Conservation (phyloP, 2,888 invertebrate genomes). For the Drosophila sordidula region DNA sequence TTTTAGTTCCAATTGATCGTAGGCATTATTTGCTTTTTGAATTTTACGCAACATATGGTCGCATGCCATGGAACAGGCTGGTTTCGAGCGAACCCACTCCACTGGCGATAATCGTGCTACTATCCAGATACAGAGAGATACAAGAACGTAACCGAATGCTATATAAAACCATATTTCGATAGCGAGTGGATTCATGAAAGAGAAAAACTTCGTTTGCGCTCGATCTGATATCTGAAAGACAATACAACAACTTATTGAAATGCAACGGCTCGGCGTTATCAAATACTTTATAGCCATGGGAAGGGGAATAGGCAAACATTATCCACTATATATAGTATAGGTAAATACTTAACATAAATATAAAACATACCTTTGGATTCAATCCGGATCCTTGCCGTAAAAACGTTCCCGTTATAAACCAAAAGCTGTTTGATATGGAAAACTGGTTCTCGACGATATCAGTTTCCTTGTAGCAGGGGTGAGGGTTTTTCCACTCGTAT, state of each 20-base stretch:
- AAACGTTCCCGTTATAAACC: slow-evolving; percentile 96
- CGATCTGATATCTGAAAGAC: slow-evolving; percentile 86
- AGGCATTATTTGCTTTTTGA: slow-evolving; percentile 39
- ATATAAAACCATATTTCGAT: slow-evolving; percentile 94
- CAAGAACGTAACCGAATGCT: slow-evolving; percentile 91
- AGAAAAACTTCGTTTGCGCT: slow-evolving; percentile 90
- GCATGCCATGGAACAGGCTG: slow-evolving; percentile 87
- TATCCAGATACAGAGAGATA: slow-evolving; percentile 92
- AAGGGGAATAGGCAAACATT: background rate
- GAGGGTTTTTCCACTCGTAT: slow-evolving; percentile 96
- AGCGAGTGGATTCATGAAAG: slow-evolving; percentile 93
- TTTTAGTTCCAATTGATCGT: slow-evolving; percentile 48
- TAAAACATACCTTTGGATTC: slow-evolving; percentile 90
- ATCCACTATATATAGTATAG: background rate
- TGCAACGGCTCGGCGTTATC: background rate
- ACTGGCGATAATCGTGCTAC: slow-evolving; percentile 93
- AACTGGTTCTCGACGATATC: slow-evolving; percentile 98
- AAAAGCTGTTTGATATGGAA: slow-evolving; percentile 96
- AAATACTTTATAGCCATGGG: slow-evolving; percentile 1
- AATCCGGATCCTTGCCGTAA: slow-evolving; percentile 93
- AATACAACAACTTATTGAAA: slow-evolving; percentile 12
- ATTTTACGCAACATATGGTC: slow-evolving; percentile 72
- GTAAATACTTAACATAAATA: background rate
- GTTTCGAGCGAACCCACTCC: slow-evolving; percentile 90
- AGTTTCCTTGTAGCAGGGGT: slow-evolving; percentile 92